Evolutionary conservation across 2,113 vertebrate genomes (phyloP).

Genomic region (Corythaeola cristata): DNA sequence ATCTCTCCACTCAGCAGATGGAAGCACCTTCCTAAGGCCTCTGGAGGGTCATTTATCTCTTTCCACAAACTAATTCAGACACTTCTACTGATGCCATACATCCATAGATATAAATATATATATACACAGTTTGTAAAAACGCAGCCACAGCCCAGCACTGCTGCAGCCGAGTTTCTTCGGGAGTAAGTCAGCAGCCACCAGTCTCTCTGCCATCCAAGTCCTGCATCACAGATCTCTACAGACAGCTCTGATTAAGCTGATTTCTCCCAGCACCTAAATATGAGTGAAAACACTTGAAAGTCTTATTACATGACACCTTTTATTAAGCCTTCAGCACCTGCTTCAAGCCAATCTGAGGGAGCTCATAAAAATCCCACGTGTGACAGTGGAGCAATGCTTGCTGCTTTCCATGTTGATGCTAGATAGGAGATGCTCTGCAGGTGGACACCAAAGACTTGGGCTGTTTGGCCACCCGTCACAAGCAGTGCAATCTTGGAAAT

Average conservation of each 20-base stretch:
- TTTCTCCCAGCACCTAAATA: background rate
- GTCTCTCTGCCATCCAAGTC: background rate
- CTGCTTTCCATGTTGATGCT: background rate
- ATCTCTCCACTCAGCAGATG: background rate
- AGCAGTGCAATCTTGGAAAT: background rate
- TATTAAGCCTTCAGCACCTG: background rate
- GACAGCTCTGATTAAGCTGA: background rate
- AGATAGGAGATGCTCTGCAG: background rate
- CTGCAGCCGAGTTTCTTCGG: background rate
- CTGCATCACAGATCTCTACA: background rate
- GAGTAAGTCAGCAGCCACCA: background rate
- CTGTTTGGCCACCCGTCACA: background rate
- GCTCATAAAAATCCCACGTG: background rate
- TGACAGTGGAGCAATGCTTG: background rate
- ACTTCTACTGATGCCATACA: background rate
- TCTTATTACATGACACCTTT: background rate
- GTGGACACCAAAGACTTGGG: background rate
- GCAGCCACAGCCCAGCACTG: background rate
- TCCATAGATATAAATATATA: no score
- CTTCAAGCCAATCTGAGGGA: background rate
- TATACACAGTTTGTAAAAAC: background rate
- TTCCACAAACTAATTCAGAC: background rate
- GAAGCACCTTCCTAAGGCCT: background rate
- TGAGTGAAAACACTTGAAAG: background rate
- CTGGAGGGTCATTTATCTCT: background rate